Base-by-base conservation (phyloP, 2,113 vertebrate genomes). In the Poeciliopsis prolifica region DNA sequence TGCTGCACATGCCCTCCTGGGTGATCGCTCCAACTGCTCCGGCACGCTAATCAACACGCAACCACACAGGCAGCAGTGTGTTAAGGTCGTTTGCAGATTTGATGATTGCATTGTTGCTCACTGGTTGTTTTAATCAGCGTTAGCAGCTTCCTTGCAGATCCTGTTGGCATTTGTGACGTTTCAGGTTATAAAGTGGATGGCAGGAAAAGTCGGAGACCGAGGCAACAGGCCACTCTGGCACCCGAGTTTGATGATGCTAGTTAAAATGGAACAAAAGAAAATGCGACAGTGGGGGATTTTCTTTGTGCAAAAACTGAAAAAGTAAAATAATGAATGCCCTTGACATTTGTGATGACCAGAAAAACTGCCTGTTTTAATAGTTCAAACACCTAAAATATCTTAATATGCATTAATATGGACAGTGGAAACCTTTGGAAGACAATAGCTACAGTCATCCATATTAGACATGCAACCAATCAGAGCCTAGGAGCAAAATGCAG, bases 311-410 rank as follows among this genome's bases (percentile, higher is more conserved):
- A 85, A 88, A 42, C 13, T 30, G 2, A 15, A 35, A 35, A 63
- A 30, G 9, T 35, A 24, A 33, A 14, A 15, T 22, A 35, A 33
- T 87, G 78, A 73, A 60, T 61, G 73, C 85, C 61, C 85, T 82
- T 85, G 90, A 91, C 78, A 92, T 89, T 84, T 72, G 73, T 68
- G 78, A 78, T 75, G 79, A 85, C 85, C 88, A 85, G 35, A 10
- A 37, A 37, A 42, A 42, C 14, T 42, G 40, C 14, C 40, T 15
- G 14, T 42, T 42, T 15, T 42, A 42, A 15, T 42, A 42, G 3
- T 42, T 42, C 40, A 42, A 42, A 42, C 40, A 42, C 13, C 13
- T 4, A 42, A 42, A 14, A 15, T 15, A 42, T 4, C 14, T 15
- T 5, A 15, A 15, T 15, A 42, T 42, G 40, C 40, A 42, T 42